Evolutionary conservation across 2,797 vertebrate genomes (phyloP).

Genomic region (Liasis olivaceus): DNA sequence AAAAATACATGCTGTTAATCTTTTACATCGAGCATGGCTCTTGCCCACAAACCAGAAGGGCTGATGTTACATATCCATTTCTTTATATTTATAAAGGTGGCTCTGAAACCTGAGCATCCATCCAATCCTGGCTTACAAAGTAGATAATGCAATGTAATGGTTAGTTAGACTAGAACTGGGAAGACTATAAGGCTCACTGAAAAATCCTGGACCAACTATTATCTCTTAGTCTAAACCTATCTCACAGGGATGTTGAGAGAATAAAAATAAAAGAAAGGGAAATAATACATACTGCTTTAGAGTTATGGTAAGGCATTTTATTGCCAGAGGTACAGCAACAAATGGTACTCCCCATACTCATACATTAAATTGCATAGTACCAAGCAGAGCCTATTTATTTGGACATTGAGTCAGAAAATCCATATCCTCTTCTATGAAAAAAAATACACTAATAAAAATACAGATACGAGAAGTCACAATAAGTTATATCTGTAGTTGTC

Average conservation of each 20-base stretch:
- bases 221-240: not conserved
- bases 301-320: not conserved
- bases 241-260: not conserved
- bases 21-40: not conserved
- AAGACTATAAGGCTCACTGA: not conserved
- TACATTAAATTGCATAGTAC: not conserved
- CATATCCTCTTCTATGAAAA: not conserved
- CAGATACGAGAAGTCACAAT: not conserved
- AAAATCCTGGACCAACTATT: not conserved
- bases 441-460: not conserved
- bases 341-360: too few relatives aligned
- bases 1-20: not conserved
- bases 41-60: not conserved
- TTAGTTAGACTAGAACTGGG: not conserved
- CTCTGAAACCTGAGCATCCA: not conserved
- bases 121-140: not conserved
- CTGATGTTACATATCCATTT: not conserved
- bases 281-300: not conserved
- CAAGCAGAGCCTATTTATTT: not conserved
- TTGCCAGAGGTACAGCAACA: not conserved
- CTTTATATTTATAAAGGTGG: not conserved
- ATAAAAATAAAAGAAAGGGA: not conserved
- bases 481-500: too few relatives aligned
- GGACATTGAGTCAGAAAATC: not conserved
- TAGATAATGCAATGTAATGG: not conserved